A percentile compares a stretch with the other conserved stretches of the same genome.
Conservation (phyloP, 1,140 invertebrate genomes). For the Drosophila truncata region DNA sequence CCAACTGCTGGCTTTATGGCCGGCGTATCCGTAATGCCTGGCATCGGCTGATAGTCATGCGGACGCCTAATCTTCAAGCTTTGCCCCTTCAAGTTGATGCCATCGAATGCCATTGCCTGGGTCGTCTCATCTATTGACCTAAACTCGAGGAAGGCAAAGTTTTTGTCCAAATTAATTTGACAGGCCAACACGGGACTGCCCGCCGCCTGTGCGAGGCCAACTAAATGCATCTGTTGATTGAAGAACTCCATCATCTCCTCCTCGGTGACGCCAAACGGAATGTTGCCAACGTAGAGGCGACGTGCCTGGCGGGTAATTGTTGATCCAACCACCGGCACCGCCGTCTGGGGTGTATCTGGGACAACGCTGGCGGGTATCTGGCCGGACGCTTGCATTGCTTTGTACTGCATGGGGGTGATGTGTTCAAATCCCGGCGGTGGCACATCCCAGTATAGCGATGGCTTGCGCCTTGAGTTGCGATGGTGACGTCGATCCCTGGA, state of each 20-base stretch:
- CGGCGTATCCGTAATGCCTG: constrained; percentile 96
- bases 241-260: constrained; percentile 99
- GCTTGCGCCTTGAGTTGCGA: constrained; percentile 89
- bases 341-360: constrained; percentile 95
- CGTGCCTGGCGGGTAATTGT: constrained; percentile 99
- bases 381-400: constrained; percentile 95
- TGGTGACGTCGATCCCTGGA: constrained; percentile 72
- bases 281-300: constrained; percentile 98
- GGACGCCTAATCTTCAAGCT: constrained; percentile 99
- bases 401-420: constrained; percentile 96
- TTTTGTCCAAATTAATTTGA: constrained; percentile 99
- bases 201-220: constrained; percentile 98
- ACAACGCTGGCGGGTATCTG: constrained; percentile 97
- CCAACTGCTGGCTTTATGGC: constrained; percentile 93
- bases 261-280: constrained; percentile 99
- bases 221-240: constrained; percentile 99
- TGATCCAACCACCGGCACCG: constrained; percentile 98
- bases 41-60: constrained; percentile 99
- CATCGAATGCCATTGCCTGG: constrained; percentile 99
- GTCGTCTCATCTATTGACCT: constrained; percentile 99
- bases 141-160: constrained; percentile 99
- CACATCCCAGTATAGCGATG: constrained; percentile 99
- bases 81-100: constrained; percentile 99
- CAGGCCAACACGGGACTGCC: constrained; percentile 99
- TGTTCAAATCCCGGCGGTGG: constrained; percentile 99